Evolutionary conservation across 2,888 invertebrate genomes (phyloP).

Genomic region (Drosophila neonasuta): DNA sequence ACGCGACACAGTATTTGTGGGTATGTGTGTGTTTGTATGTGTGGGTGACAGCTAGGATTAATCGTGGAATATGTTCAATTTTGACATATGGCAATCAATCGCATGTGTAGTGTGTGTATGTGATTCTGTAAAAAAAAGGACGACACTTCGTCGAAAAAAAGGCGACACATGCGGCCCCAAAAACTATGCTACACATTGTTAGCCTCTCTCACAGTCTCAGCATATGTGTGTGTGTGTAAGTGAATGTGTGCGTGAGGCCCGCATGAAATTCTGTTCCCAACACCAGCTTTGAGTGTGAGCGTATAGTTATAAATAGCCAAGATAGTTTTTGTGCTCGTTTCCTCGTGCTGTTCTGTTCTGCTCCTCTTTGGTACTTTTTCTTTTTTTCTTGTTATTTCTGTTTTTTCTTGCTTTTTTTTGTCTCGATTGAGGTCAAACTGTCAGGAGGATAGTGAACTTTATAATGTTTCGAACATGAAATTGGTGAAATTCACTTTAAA

Average conservation of each 20-base stretch:
- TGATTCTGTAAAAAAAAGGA: constrained; percentile 7
- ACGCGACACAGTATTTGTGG: background rate
- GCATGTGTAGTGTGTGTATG: constrained; percentile 31
- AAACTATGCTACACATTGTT: constrained; percentile 61
- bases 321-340: constrained; percentile 67
- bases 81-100: constrained; percentile 71
- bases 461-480: constrained; percentile 45
- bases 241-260: constrained; percentile 27
- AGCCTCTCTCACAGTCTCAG: background rate
- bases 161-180: constrained; percentile 29
- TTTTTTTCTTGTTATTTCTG: background rate
- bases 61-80: constrained; percentile 55
- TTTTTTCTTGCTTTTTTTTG: constrained; percentile 19
- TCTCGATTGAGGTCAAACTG: constrained; percentile 69
- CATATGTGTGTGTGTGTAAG: constrained; percentile 11
- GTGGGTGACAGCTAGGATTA: constrained; percentile 51
- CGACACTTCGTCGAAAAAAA: constrained; percentile 2
- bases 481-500: constrained; percentile 57
- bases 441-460: constrained; percentile 74
- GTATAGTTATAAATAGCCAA: constrained; percentile 68
- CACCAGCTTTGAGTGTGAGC: constrained; percentile 27
- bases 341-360: constrained; percentile 41
- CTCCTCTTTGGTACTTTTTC: constrained; percentile 16
- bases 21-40: constrained; percentile 1
- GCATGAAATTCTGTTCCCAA: constrained; percentile 36